Percentiles rank a stretch among this genome's conserved stretches.
phyloP scores from a whole-genome alignment of 2,888 invertebrate genomes.

The Euclidia mi region DNA sequence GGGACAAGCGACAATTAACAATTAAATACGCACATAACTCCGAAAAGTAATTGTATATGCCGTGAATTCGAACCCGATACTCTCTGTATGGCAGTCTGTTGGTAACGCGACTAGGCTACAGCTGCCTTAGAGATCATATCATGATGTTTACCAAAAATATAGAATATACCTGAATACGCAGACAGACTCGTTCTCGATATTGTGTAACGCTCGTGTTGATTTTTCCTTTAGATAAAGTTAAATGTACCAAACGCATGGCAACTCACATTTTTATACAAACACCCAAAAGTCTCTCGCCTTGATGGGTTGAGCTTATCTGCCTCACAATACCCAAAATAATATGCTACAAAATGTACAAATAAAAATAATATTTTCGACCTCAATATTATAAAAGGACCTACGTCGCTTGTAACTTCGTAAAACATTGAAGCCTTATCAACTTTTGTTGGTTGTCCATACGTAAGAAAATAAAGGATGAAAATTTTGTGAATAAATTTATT shows the following conservation, averaged over 20 bases:
- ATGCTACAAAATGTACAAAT: not conserved
- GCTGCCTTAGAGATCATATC: too few species aligned
- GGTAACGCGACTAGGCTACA: too few species aligned
- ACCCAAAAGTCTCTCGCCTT: not conserved
- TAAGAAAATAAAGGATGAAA: not conserved
- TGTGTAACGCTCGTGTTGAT: conserved; percentile 3
- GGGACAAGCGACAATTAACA: too few species aligned
- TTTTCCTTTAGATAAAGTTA: conserved; percentile 8
- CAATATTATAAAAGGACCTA: not conserved
- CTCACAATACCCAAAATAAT: conserved; percentile 1
- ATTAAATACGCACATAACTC: too few species aligned
- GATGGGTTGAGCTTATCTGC: conserved; percentile 5
- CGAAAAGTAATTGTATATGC: too few species aligned
- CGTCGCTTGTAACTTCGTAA: not conserved
- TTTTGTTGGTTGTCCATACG: not conserved
- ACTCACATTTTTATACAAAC: not conserved
- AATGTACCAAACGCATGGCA: conserved; percentile 4
- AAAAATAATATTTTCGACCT: conserved; percentile 1
- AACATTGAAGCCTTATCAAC: not conserved
- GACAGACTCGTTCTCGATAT: not conserved
- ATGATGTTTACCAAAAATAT: too few species aligned
- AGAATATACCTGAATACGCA: too few species aligned
- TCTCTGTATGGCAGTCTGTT: too few species aligned
- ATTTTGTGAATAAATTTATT: not conserved
- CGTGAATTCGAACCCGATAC: too few species aligned